phyloP scores from a whole-genome alignment of 2,888 invertebrate species.

The Dorcus parallelipipedus region DNA sequence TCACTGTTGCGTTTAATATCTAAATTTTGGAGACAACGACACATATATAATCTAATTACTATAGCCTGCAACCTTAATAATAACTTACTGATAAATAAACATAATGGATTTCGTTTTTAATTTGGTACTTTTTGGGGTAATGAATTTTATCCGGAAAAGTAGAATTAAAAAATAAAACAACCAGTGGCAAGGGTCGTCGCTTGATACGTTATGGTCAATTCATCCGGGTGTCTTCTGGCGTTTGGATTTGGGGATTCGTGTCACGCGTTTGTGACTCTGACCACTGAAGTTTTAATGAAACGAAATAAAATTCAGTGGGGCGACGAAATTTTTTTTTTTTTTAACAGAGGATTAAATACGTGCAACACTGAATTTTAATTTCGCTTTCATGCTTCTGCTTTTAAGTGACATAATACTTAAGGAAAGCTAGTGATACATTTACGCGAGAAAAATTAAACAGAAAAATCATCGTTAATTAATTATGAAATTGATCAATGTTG shows the following conservation, averaged over 20 bases:
- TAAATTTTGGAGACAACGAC: conserved; percentile 50
- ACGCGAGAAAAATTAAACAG: conserved; percentile 37
- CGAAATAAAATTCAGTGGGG: not conserved
- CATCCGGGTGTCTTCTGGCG: too few relatives aligned
- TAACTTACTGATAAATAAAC: conserved; percentile 9
- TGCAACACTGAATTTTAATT: not conserved
- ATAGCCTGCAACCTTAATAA: conserved; percentile 16
- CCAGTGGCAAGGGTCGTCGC: too few relatives aligned
- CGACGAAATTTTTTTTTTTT: not conserved
- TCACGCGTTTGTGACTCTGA: not conserved
- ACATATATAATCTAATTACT: conserved; percentile 40
- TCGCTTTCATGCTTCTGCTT: conserved; percentile 11
- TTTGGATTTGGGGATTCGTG: not conserved
- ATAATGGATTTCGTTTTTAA: too few relatives aligned
- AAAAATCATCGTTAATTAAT: conserved; percentile 60
- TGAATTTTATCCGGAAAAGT: too few relatives aligned
- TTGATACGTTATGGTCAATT: too few relatives aligned
- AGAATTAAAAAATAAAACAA: too few relatives aligned
- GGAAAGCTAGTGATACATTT: conserved; percentile 46
- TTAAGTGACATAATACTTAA: conserved; percentile 8
- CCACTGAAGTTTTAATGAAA: conserved; percentile 1
- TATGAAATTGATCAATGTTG: conserved; percentile 62
- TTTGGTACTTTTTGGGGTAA: too few relatives aligned
- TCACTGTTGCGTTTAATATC: conserved; percentile 34
- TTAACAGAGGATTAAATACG: not conserved